Base-by-base conservation (phyloP, 1,140 invertebrate species). In the Bombus terrestris region DNA sequence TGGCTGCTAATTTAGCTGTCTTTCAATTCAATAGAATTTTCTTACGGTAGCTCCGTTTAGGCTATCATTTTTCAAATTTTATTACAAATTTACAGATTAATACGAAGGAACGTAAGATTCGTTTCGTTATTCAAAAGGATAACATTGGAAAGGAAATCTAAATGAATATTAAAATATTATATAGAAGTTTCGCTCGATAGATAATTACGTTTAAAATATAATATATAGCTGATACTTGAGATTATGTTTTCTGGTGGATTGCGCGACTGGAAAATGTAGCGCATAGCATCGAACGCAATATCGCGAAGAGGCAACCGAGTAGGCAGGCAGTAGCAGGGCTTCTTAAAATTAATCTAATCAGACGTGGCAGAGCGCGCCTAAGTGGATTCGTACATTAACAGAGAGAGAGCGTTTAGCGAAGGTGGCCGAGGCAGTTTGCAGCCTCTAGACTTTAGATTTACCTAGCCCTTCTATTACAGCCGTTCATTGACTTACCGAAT, bases 271-370 rank as follows among this genome's bases (percentile, higher is more conserved):
- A 39, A 76, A 57, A 76, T 39, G 73, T 2, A 57, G 47, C 32
- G 25, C 53, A 13, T 6, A 28, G 37, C 69, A 71, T 71, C 39
- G 69, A 71, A 32, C 13, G 53, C 37, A 64, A 64, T 77, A 78
- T 62, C 59, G 75, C 12, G 59, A 62, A 15, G 59, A 62, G 37
- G 28, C 37, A 22, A n/a, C 10, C 10, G 62, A 37, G 35, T 25
- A 53, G 25, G 13, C 39, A 62, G 15, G 18, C 35, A 13, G 28
- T 6, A 13, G n/a, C 47, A 41, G 43, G 66, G 66, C 76, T 80
- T 77, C 83, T 85, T 85, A 80, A 85, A 85, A 85, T 85, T 85
- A 85, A 85, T 85, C 83, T 85, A 85, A 85, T 85, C 83, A 85
- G 83, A 85, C 83, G 32, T 35, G 57, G 39, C 66, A 59, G 66